These are phyloP conservation scores for Macroglossus sobrinus DNA, from an alignment of 2,113 vertebrate genomes.

Conservation along the genomic window DNA sequence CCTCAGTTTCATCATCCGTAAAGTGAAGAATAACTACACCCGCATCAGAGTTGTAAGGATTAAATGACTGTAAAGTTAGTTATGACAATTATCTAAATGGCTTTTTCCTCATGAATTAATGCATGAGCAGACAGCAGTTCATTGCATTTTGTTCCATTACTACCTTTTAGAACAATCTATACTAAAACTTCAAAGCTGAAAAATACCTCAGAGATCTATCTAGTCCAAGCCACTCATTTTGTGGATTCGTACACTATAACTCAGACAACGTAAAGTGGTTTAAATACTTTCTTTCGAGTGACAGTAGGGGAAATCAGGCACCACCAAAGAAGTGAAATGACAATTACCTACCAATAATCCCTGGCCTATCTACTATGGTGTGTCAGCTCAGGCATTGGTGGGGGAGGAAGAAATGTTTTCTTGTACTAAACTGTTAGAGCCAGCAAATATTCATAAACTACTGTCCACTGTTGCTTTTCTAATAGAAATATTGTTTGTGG, in stretches of 20 bases:
- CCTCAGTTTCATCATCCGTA: background rate
- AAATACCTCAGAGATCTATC: background rate
- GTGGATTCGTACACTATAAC: background rate
- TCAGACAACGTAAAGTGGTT: background rate
- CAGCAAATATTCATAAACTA: background rate
- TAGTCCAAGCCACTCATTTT: constrained; percentile 16
- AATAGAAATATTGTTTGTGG: constrained; percentile 7
- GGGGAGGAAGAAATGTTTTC: background rate
- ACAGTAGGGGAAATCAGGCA: background rate
- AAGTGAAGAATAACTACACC: background rate
- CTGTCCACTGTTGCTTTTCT: background rate
- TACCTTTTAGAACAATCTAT: background rate
- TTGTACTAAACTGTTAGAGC: background rate
- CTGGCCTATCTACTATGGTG: background rate
- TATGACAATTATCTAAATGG: background rate
- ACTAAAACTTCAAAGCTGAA: background rate
- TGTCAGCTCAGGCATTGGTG: background rate
- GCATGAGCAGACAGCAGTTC: background rate
- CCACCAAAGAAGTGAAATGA: background rate
- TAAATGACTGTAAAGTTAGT: constrained; percentile 4
- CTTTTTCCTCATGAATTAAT: constrained; percentile 16
- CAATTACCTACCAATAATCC: background rate
- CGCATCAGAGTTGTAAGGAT: background rate
- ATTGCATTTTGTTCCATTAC: constrained; percentile 5
- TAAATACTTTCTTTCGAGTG: background rate